These are phyloP conservation scores for Poeciliopsis prolifica DNA, from an alignment of 2,113 vertebrate species.

Conservation along the genomic window DNA sequence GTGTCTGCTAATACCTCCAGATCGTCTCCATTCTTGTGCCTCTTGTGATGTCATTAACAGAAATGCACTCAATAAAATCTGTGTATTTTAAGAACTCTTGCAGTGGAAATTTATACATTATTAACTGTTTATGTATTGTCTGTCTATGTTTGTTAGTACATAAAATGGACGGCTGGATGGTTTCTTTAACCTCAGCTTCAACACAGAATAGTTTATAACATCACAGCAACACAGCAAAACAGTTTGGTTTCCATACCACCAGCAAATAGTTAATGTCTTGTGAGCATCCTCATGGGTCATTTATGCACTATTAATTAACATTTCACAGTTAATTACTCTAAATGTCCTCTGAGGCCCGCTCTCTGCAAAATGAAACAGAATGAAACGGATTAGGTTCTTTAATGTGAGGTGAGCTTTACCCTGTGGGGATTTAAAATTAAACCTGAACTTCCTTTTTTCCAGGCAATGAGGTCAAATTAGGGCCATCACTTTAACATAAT, in stretches of 20 bases:
- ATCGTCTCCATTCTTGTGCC: too few relatives aligned
- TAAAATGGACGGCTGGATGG: background rate
- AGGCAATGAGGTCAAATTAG: background rate
- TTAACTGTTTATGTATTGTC: background rate
- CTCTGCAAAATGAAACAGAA: constrained; percentile 16
- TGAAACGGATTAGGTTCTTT: background rate
- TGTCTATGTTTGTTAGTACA: background rate
- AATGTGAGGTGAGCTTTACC: background rate
- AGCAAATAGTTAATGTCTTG: constrained; percentile 1
- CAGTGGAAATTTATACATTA: background rate
- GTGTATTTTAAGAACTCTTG: background rate
- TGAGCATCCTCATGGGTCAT: constrained; percentile 6
- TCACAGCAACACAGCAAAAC: background rate
- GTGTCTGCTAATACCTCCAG: too few relatives aligned
- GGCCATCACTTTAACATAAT: too few relatives aligned
- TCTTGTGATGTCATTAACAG: too few relatives aligned
- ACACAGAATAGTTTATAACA: background rate
- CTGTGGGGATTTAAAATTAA: background rate
- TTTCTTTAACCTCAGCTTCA: background rate
- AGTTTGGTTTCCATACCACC: background rate
- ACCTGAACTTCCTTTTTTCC: background rate
- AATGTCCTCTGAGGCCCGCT: constrained; percentile 29
- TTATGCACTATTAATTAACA: constrained; percentile 55
- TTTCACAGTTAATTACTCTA: constrained; percentile 52
- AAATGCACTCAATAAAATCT: background rate